Evolutionary conservation across 2,888 invertebrate species (phyloP).

Genomic region (Pollenia griseotomentosa): DNA sequence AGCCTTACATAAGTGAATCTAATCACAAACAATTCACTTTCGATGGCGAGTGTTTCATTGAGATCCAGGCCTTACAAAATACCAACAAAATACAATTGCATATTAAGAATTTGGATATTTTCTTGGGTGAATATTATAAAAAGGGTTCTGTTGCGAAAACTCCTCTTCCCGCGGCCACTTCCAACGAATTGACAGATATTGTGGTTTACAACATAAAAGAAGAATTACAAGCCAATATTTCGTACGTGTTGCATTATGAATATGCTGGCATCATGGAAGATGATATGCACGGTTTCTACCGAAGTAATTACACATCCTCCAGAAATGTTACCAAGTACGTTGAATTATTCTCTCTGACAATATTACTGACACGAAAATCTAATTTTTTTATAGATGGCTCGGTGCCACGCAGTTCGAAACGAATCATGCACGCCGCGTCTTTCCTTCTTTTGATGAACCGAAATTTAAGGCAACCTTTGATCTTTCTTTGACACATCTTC

Average conservation of each 20-base stretch:
- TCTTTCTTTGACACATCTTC: conserved; percentile 79
- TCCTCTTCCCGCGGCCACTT: conserved; percentile 73
- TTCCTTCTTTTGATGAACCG: conserved; percentile 90
- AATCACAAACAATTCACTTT: too few relatives aligned
- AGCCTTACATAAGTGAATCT: too few relatives aligned
- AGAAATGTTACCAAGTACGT: conserved; percentile 81
- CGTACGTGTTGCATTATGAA: conserved; percentile 82
- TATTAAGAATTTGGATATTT: conserved; percentile 83
- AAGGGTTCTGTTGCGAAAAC: conserved; percentile 74
- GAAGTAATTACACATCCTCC: conserved; percentile 82
- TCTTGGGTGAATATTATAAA: conserved; percentile 75
- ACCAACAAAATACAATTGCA: conserved; percentile 85
- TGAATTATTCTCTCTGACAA: neutral
- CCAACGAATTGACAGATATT: conserved; percentile 82
- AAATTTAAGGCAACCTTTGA: conserved; percentile 88
- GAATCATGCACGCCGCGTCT: conserved; percentile 88
- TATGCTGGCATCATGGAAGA: conserved; percentile 85
- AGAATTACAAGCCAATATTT: conserved; percentile 75
- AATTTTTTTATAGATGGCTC: conserved; percentile 80
- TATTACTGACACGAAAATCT: too few relatives aligned
- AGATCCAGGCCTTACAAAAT: conserved; percentile 82
- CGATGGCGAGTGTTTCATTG: conserved; percentile 80
- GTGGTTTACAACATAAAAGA: conserved; percentile 83
- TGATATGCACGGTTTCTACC: conserved; percentile 85
- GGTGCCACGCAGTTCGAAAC: conserved; percentile 89